A percentile compares a stretch with the other conserved stretches of the same genome.
These are phyloP conservation scores for Brachirus orientalis DNA, from an alignment of 2,113 vertebrate species.

Conservation along the genomic window DNA sequence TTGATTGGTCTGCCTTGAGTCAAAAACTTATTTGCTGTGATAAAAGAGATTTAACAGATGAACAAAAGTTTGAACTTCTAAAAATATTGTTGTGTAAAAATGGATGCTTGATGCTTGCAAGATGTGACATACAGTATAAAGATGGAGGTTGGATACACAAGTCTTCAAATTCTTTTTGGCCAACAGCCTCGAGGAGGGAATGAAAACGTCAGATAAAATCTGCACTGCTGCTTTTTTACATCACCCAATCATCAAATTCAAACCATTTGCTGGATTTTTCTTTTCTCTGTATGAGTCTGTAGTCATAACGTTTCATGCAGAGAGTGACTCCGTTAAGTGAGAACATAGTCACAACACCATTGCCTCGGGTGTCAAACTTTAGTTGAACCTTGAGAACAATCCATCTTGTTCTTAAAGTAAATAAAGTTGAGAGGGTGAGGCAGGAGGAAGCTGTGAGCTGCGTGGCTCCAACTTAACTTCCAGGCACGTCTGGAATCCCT, in stretches of 20 bases:
- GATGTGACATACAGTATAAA: conserved; percentile 24
- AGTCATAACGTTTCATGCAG: conserved; percentile 13
- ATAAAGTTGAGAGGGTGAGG: conserved; percentile 28
- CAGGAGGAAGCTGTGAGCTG: conserved; percentile 48
- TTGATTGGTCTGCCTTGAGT: too few relatives aligned
- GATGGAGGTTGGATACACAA: conserved; percentile 1
- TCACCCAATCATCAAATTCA: conserved; percentile 4
- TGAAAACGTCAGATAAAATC: conserved; percentile 2
- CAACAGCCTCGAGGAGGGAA: neutral
- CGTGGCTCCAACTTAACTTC: conserved; percentile 38
- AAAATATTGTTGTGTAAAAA: conserved; percentile 19
- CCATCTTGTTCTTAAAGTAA: conserved; percentile 12
- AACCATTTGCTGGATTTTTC: neutral
- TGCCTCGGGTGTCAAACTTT: conserved; percentile 45
- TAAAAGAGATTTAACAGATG: neutral
- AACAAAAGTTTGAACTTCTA: neutral
- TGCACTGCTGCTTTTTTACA: neutral
- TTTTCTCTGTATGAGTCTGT: conserved; percentile 12
- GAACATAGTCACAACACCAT: conserved; percentile 34
- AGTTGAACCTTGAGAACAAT: conserved; percentile 51
- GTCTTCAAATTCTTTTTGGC: conserved; percentile 12
- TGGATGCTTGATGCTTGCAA: conserved; percentile 14
- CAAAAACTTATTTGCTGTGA: too few relatives aligned
- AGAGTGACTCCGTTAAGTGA: neutral
- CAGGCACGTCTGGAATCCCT: conserved; percentile 47